Evolutionary conservation across 35 echinoderm and acorn worm species (phyloP).

Genomic region (Ophiothrix spiculata): DNA sequence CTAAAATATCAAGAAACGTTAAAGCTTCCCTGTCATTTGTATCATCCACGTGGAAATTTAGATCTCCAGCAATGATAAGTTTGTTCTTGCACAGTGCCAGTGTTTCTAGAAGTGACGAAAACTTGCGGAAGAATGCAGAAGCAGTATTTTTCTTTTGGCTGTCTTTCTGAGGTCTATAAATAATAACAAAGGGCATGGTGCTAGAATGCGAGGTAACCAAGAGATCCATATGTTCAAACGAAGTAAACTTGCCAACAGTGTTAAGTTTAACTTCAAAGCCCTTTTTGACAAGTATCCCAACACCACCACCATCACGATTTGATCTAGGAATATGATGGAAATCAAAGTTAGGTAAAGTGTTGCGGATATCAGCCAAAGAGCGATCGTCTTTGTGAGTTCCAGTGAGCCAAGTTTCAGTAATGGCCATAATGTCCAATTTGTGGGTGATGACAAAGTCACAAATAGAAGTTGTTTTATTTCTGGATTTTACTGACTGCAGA

Average conservation of each 20-base stretch:
- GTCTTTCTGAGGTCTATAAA: not conserved
- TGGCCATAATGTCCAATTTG: constrained; percentile 25
- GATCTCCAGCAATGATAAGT: constrained; percentile 47
- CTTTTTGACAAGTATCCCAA: constrained; percentile 25
- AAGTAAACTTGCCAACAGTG: not conserved
- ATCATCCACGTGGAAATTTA: constrained; percentile 55
- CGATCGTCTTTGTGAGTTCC: constrained; percentile 3
- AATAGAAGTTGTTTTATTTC: constrained; percentile 10
- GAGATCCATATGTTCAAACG: constrained; percentile 34
- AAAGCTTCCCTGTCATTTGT: not conserved
- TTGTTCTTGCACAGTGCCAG: not conserved
- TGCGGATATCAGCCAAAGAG: not conserved
- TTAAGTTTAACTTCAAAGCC: constrained; percentile 36
- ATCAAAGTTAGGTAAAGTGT: constrained; percentile 30
- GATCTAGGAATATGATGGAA: constrained; percentile 25
- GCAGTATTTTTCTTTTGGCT: not conserved
- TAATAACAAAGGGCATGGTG: not conserved
- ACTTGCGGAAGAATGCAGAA: not conserved
- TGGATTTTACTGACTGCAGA: constrained; percentile 35
- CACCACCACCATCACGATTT: constrained; percentile 25
- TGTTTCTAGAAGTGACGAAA: not conserved
- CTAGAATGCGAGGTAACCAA: not conserved
- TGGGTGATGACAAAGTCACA: constrained; percentile 44
- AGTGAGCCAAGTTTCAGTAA: constrained; percentile 55
- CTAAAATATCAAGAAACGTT: constrained; percentile 1